These are phyloP conservation scores for Reinhardtius hippoglossoides DNA, from an alignment of 2,113 vertebrate genomes.

Conservation along the genomic window DNA sequence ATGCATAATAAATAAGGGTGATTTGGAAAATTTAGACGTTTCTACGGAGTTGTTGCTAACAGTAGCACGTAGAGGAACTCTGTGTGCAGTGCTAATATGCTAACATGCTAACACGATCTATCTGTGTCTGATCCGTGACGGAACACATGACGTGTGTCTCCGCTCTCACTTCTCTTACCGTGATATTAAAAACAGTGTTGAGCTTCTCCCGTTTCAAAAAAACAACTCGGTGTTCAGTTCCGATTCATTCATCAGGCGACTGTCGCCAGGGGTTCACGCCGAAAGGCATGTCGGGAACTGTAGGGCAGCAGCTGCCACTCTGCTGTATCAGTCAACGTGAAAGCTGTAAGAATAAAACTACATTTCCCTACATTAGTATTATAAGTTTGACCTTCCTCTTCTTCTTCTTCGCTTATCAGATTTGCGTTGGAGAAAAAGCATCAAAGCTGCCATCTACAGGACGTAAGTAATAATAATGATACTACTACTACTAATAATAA, in stretches of 20 bases:
- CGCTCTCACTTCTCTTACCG: too few relatives aligned
- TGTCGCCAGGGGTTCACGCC: not conserved
- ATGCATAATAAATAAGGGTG: too few relatives aligned
- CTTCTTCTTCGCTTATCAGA: not conserved
- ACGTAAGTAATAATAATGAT: not conserved
- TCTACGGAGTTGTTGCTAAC: too few relatives aligned
- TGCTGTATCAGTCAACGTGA: not conserved
- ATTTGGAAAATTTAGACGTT: too few relatives aligned
- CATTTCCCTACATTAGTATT: conserved; percentile 42
- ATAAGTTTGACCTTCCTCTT: accelerated
- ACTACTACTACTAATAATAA: too few relatives aligned
- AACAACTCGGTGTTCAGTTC: not conserved
- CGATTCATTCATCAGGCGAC: conserved; percentile 5
- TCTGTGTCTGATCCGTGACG: too few relatives aligned
- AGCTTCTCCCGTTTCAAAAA: not conserved
- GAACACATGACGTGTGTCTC: too few relatives aligned
- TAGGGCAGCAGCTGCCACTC: conserved; percentile 17
- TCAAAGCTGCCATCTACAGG: conserved; percentile 11
- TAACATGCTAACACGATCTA: too few relatives aligned
- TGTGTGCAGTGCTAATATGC: too few relatives aligned
- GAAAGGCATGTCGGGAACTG: conserved; percentile 49
- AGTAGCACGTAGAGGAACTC: too few relatives aligned
- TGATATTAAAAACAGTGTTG: not conserved
- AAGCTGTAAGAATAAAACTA: conserved; percentile 18
- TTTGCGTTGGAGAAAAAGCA: not conserved